Evolutionary conservation across 2,113 vertebrate species (phyloP).

Genomic region (Stegostoma tigrinum): DNA sequence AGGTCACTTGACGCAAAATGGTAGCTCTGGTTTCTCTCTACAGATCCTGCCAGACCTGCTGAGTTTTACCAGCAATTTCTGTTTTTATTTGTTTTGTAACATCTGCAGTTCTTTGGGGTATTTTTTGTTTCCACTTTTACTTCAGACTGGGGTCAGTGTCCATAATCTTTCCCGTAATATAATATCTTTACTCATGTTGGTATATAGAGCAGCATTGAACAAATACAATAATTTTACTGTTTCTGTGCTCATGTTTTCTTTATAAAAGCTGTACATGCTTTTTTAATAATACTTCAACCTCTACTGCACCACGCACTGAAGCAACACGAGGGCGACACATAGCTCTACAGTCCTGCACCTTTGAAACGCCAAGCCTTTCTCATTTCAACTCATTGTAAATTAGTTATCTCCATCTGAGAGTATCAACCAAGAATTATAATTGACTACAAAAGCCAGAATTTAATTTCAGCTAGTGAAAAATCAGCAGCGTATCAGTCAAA

Average conservation of each 20-base stretch:
- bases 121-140: too few relatives aligned
- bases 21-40: too few relatives aligned
- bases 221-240: neutral
- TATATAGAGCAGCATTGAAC: neutral
- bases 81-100: too few relatives aligned
- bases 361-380: neutral
- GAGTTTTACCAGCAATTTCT: too few relatives aligned
- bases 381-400: neutral
- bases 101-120: too few relatives aligned
- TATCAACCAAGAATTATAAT: slow-evolving; percentile 13
- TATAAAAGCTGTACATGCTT: neutral
- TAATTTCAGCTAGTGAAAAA: slow-evolving; percentile 14
- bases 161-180: neutral
- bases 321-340: neutral
- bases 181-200: neutral
- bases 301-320: neutral
- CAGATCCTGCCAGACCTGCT: too few relatives aligned
- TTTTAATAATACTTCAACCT: neutral
- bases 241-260: neutral
- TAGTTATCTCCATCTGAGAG: slow-evolving; percentile 2
- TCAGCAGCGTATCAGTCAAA: neutral
- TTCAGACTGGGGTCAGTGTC: too few relatives aligned
- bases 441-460: slow-evolving; percentile 12
- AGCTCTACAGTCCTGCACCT: neutral
- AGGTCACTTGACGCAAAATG: too few relatives aligned